Conservation (phyloP, 2,888 invertebrate species). For the Macrosiphum euphorbiae region DNA sequence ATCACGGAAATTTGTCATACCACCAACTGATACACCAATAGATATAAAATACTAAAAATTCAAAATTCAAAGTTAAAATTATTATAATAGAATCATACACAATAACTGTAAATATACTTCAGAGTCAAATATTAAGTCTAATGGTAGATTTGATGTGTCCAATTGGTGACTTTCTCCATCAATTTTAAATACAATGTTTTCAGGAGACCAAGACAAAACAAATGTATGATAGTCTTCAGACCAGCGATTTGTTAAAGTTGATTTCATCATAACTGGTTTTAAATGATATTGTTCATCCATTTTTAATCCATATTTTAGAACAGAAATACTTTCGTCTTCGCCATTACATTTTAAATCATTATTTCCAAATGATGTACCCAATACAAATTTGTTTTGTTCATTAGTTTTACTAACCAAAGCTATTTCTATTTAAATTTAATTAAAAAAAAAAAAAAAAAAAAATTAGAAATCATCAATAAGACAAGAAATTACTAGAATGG, state of each 20-base stretch:
- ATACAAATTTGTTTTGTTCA: slow-evolving; percentile 49
- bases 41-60: slow-evolving; percentile 68
- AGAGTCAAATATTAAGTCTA: slow-evolving; percentile 43
- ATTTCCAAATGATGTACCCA: slow-evolving; percentile 42
- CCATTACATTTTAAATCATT: slow-evolving; percentile 37
- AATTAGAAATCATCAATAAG: not conserved
- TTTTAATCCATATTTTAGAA: slow-evolving; percentile 47
- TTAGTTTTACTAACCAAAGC: slow-evolving; percentile 50
- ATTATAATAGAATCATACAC: not conserved
- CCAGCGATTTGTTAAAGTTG: not conserved
- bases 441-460: not conserved
- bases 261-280: slow-evolving; percentile 26
- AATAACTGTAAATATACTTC: slow-evolving; percentile 25
- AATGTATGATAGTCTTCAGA: slow-evolving; percentile 44
- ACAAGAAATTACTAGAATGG: not conserved
- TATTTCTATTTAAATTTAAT: slow-evolving; percentile 43
- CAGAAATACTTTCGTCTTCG: slow-evolving; percentile 17
- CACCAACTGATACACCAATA: slow-evolving; percentile 69
- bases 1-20: slow-evolving; percentile 68
- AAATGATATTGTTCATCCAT: slow-evolving; percentile 22
- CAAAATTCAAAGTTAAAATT: slow-evolving; percentile 21
- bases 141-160: slow-evolving; percentile 5
- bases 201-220: slow-evolving; percentile 10
- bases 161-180: slow-evolving; percentile 31
- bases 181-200: slow-evolving; percentile 37